Evolutionary conservation across 1,140 invertebrate genomes (phyloP).

Genomic region (Helicoverpa zea): DNA sequence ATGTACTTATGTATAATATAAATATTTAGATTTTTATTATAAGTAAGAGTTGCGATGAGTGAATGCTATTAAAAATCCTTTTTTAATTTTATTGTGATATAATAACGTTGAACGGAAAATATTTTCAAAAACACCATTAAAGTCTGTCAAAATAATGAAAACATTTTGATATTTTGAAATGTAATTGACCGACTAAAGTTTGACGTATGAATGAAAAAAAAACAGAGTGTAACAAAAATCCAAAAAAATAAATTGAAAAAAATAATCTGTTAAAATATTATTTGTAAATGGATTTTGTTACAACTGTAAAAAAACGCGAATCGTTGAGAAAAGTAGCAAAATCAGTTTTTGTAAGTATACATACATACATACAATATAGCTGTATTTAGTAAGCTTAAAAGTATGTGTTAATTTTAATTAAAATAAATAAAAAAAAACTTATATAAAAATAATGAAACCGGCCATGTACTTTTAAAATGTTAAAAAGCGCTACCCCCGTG

Average conservation of each 20-base stretch:
- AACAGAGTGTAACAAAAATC: background rate
- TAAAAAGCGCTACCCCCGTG: constrained; percentile 58
- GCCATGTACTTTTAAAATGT: constrained; percentile 64
- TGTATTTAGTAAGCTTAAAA: constrained; percentile 66
- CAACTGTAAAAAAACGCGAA: constrained; percentile 2
- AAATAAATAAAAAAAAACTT: constrained; percentile 54
- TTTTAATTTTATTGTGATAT: constrained; percentile 6
- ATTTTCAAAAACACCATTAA: background rate
- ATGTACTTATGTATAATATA: constrained; percentile 14
- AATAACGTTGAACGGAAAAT: constrained; percentile 5
- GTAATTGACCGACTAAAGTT: background rate
- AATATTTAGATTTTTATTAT: constrained; percentile 36
- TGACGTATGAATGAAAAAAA: background rate
- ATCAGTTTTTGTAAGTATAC: constrained; percentile 58
- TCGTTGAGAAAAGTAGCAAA: constrained; percentile 15
- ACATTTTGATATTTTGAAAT: constrained; percentile 27
- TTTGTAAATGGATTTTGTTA: constrained; percentile 14
- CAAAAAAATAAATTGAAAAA: background rate
- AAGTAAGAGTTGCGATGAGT: constrained; percentile 15
- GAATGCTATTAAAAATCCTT: background rate
- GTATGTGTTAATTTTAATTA: constrained; percentile 58
- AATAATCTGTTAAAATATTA: background rate
- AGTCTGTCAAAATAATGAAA: background rate
- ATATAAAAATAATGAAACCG: constrained; percentile 64
- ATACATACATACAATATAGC: constrained; percentile 51